Conservation (phyloP, 2,888 invertebrate species). For the Chaetogeoica ovagalla region DNA sequence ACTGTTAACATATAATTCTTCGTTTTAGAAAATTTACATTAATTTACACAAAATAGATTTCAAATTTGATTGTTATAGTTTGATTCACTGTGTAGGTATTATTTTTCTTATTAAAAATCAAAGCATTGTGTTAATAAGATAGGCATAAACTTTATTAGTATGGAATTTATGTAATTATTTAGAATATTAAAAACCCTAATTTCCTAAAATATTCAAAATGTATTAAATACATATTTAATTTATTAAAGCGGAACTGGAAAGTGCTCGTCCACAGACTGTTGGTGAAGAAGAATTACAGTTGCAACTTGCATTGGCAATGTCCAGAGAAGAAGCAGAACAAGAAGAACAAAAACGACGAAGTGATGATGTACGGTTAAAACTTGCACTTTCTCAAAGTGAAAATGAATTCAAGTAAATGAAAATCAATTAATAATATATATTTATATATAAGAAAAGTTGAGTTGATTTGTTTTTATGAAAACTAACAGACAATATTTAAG, state of each 20-base stretch:
- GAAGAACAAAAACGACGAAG: conserved; percentile 91
- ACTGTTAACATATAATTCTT: too few relatives aligned
- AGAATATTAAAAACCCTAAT: neutral
- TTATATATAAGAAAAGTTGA: conserved; percentile 7
- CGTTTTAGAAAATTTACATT: too few relatives aligned
- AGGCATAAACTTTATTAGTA: too few relatives aligned
- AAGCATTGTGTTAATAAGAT: too few relatives aligned
- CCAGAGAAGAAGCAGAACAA: conserved; percentile 96
- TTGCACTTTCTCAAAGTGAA: conserved; percentile 93
- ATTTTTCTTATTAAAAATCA: too few relatives aligned
- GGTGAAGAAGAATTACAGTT: conserved; percentile 98
- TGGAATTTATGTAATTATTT: too few relatives aligned
- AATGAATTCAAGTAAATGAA: conserved; percentile 80
- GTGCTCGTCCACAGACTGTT: conserved; percentile 92
- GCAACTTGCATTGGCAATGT: conserved; percentile 97
- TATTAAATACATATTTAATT: neutral
- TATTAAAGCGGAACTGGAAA: conserved; percentile 72
- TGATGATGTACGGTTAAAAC: conserved; percentile 93
- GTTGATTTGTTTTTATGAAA: conserved; percentile 22
- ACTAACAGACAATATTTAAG: conserved; percentile 44
- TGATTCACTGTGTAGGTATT: too few relatives aligned
- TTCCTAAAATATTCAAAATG: neutral
- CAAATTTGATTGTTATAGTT: too few relatives aligned
- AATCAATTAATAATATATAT: conserved; percentile 13
- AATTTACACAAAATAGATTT: too few relatives aligned